Evolutionary conservation across 2,113 vertebrate genomes (phyloP).

Genomic region (Aegotheles bennettii): DNA sequence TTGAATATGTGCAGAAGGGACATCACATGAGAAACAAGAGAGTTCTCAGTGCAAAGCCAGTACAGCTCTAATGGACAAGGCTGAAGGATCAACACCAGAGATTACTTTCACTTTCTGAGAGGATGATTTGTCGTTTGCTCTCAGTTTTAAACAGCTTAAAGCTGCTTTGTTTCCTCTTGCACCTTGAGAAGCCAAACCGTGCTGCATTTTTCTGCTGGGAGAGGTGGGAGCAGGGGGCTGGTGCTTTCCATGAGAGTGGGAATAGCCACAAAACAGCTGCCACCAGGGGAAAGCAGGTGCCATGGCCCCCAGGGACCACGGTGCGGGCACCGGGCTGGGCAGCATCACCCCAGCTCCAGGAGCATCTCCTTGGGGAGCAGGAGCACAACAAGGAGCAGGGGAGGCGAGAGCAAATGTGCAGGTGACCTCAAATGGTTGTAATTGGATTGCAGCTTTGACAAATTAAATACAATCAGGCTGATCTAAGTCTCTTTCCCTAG

Average conservation of each 20-base stretch:
- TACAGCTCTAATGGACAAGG: neutral
- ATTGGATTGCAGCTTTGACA: neutral
- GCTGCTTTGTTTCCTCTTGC: neutral
- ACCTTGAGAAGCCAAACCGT: neutral
- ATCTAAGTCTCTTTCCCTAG: neutral
- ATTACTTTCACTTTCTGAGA: neutral
- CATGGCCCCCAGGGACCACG: too few relatives aligned
- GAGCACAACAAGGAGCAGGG: neutral
- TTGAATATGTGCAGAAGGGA: neutral
- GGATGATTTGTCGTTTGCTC: neutral
- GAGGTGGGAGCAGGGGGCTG: neutral
- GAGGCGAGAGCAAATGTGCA: neutral
- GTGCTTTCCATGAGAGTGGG: accelerated
- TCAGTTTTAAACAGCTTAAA: neutral
- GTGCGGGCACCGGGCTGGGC: neutral
- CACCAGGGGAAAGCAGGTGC: neutral
- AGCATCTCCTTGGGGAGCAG: neutral
- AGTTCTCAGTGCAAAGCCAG: neutral
- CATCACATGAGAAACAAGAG: neutral
- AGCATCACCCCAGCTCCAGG: accelerated
- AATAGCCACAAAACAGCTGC: accelerated
- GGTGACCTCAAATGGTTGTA: neutral
- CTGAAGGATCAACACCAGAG: neutral
- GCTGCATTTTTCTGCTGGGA: neutral
- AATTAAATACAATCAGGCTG: neutral